Conservation (phyloP, 2,888 invertebrate genomes). For the Venusia cambrica region DNA sequence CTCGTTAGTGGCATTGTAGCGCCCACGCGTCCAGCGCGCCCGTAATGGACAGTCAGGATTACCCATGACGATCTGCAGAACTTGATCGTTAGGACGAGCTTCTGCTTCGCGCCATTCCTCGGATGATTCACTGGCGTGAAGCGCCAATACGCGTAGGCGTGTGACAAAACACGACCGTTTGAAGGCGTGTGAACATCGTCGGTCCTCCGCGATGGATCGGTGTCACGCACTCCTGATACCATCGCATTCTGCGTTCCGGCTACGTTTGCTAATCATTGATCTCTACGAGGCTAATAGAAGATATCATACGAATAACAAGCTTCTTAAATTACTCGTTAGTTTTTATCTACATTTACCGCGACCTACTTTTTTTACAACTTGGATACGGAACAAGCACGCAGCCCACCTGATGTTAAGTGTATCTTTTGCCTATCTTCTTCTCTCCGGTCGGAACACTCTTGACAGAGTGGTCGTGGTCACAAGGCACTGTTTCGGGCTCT, state of each 20-base stretch:
- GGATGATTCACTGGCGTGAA: slow-evolving; percentile 50
- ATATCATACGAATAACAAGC: slow-evolving; percentile 34
- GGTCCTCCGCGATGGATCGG: slow-evolving; percentile 48
- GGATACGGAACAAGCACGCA: too few relatives aligned
- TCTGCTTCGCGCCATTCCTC: slow-evolving; percentile 32
- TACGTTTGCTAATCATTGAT: slow-evolving; percentile 51
- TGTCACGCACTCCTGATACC: slow-evolving; percentile 64
- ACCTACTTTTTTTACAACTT: too few relatives aligned
- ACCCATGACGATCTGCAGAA: slow-evolving; percentile 56
- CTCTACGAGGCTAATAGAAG: slow-evolving; percentile 51
- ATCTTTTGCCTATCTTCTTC: too few relatives aligned
- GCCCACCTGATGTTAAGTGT: too few relatives aligned
- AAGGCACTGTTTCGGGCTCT: too few relatives aligned
- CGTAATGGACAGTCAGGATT: slow-evolving; percentile 64
- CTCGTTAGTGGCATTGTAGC: slow-evolving; percentile 74
- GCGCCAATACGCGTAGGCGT: slow-evolving; percentile 54
- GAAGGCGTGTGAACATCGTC: slow-evolving; percentile 61
- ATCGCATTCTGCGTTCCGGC: slow-evolving; percentile 51
- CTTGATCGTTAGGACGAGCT: too few relatives aligned
- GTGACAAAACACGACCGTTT: slow-evolving; percentile 48
- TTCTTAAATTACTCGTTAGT: slow-evolving; percentile 15
- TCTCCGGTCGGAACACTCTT: too few relatives aligned
- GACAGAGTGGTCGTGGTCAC: too few relatives aligned
- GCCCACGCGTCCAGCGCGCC: slow-evolving; percentile 55
- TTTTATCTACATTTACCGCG: too few relatives aligned